These are phyloP conservation scores for Subanguina moxae DNA, from an alignment of 1,140 invertebrate genomes.

Conservation along the genomic window DNA sequence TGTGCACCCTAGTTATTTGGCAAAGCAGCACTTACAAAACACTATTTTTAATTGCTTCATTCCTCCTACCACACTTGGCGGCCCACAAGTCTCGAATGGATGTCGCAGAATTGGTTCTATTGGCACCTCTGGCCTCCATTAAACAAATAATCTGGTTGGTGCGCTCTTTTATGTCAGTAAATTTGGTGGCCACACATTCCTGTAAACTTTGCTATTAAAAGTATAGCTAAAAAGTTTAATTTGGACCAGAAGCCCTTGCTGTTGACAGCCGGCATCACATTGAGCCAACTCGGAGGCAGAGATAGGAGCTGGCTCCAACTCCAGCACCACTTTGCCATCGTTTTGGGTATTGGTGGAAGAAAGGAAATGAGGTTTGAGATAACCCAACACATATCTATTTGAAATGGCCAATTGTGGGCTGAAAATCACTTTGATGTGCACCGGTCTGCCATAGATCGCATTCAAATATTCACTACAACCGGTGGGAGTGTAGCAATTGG, in stretches of 20 bases:
- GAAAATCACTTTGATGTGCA: conserved; percentile 23
- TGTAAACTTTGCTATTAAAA: neutral
- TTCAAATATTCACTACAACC: conserved; percentile 17
- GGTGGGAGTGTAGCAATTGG: conserved; percentile 16
- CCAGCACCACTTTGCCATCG: conserved; percentile 13
- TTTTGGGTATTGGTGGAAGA: neutral
- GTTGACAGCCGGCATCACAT: neutral
- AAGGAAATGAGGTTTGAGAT: conserved; percentile 22
- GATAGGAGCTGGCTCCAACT: conserved; percentile 27
- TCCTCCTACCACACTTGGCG: neutral
- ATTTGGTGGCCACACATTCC: conserved; percentile 15
- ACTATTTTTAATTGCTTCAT: conserved; percentile 14
- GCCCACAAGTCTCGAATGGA: neutral
- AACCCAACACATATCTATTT: conserved; percentile 16
- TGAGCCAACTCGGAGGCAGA: neutral
- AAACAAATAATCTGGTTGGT: neutral
- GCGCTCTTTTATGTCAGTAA: conserved; percentile 6
- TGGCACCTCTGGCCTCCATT: neutral
- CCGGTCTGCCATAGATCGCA: conserved; percentile 22
- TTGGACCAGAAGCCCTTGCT: conserved; percentile 5
- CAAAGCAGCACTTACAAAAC: conserved; percentile 11
- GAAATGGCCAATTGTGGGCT: neutral
- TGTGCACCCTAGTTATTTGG: too few species aligned
- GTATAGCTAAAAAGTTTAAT: neutral
- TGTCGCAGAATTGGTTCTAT: neutral